Evolutionary conservation across 2,113 vertebrate species (phyloP).

Genomic region (Amblyornis subalaris): DNA sequence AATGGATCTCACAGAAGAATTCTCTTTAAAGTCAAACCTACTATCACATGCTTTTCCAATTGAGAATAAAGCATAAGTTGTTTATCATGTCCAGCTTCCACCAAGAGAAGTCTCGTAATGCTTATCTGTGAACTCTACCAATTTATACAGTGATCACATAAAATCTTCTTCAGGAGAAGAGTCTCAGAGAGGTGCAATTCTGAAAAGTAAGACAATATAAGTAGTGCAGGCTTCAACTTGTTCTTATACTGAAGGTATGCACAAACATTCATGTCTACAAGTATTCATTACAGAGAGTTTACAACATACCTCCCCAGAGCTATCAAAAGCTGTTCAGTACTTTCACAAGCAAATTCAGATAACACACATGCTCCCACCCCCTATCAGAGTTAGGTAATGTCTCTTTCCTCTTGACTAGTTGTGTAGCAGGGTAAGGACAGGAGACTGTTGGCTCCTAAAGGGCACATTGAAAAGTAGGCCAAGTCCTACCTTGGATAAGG

Average conservation of each 20-base stretch:
- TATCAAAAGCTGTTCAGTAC: slow-evolving; percentile 54
- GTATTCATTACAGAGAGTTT: slow-evolving; percentile 64
- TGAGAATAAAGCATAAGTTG: not conserved
- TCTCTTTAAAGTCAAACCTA: not conserved
- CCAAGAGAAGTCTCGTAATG: not conserved
- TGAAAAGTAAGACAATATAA: slow-evolving; percentile 51
- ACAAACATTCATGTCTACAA: slow-evolving; percentile 69
- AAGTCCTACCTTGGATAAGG: not conserved
- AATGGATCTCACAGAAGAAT: not conserved
- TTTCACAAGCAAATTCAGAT: slow-evolving; percentile 59
- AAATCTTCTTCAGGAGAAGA: slow-evolving; percentile 21
- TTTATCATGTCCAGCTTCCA: not conserved
- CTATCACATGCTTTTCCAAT: not conserved
- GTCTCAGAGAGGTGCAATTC: slow-evolving; percentile 44
- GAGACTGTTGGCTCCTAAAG: not conserved
- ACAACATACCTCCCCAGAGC: slow-evolving; percentile 56
- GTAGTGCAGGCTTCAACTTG: slow-evolving; percentile 58
- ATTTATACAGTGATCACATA: not conserved
- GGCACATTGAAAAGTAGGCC: not conserved
- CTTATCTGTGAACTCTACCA: not conserved
- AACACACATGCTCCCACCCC: not conserved
- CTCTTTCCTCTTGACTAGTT: not conserved
- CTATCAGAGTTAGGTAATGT: not conserved
- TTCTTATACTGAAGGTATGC: slow-evolving; percentile 54
- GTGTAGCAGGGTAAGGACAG: not conserved